Base-by-base conservation (phyloP, 2,888 invertebrate species). In the Cylindroiulus punctatus region DNA sequence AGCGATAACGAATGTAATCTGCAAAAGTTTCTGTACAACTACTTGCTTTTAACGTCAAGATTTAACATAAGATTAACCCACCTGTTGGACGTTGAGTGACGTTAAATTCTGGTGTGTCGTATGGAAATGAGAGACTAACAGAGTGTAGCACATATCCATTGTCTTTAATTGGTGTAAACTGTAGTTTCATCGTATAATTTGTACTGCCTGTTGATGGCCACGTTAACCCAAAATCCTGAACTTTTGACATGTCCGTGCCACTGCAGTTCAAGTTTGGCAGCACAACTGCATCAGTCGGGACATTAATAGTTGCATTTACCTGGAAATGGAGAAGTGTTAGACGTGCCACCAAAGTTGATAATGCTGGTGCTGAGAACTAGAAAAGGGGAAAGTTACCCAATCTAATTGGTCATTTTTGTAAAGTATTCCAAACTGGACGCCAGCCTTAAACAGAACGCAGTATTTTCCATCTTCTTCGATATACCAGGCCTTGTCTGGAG, bases 361-460 rank as follows among this genome's bases (percentile, higher is more conserved):
- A 65, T 65, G 57, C 22, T 65, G 26, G 22, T 22, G 19, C 3
- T 65, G 44, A 44, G 14, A 44, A 44, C 52, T 17, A n/a, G n/a
- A 19, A n/a, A 19, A 52, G n/a, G 52, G n/a, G n/a, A n/a, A 65
- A 65, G 19, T 65, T 10, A 65, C 57, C n/a, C 5, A 22, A 2
- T 65, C 10, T 0, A 10, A 22, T 4, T 44, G 0, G 22, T 44
- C 36, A 36, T 36, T 36, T n/a, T 22, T 0, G 84, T 84, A 84
- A 44, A 47, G 17, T 22, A 84, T 40, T 44, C 26, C 47, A 36
- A 85, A 47, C 52, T 85, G 85, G 8, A 40, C 22, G 17, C 47
- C 85, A 32, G 36, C 82, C 82, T 82, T 82, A 85, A 85, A 30
- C 57, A 85, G 10, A n/a, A 85, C 32, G 32, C 85, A 85, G 57